Conservation (phyloP, 2,113 vertebrate species). For the Saimiri boliviensis region DNA sequence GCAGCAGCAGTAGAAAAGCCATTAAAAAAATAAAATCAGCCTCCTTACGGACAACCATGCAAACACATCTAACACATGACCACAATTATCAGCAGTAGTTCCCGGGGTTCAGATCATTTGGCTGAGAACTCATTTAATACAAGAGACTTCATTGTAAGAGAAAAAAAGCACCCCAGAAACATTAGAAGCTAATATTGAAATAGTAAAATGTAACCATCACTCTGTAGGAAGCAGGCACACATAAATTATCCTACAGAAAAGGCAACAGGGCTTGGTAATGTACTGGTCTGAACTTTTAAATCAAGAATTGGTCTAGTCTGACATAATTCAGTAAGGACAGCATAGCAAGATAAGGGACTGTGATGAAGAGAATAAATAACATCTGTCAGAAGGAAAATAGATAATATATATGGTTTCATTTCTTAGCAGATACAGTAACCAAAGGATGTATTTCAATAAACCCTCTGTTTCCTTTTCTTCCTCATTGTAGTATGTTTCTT, state of each 20-base stretch:
- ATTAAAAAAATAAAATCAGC: background rate
- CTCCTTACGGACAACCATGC: background rate
- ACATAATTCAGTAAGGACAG: background rate
- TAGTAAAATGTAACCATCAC: background rate
- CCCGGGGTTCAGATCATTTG: background rate
- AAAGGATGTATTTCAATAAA: background rate
- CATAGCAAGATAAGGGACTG: background rate
- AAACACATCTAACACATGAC: background rate
- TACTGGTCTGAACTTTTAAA: background rate
- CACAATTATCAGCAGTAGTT: background rate
- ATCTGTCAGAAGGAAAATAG: background rate
- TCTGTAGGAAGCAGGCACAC: background rate
- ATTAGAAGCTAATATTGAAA: background rate
- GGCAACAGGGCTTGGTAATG: background rate
- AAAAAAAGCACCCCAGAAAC: background rate
- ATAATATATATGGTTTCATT: background rate
- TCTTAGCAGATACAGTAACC: background rate
- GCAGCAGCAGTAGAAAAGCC: background rate
- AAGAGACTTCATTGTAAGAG: background rate
- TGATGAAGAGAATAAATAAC: background rate
- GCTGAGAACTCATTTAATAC: background rate
- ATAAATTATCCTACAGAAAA: background rate
- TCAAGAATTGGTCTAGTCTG: background rate
- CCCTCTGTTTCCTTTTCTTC: background rate
- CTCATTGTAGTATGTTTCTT: background rate